These are phyloP conservation scores for Ceyx cyanopectus DNA, from an alignment of 2,113 vertebrate genomes.

Conservation along the genomic window DNA sequence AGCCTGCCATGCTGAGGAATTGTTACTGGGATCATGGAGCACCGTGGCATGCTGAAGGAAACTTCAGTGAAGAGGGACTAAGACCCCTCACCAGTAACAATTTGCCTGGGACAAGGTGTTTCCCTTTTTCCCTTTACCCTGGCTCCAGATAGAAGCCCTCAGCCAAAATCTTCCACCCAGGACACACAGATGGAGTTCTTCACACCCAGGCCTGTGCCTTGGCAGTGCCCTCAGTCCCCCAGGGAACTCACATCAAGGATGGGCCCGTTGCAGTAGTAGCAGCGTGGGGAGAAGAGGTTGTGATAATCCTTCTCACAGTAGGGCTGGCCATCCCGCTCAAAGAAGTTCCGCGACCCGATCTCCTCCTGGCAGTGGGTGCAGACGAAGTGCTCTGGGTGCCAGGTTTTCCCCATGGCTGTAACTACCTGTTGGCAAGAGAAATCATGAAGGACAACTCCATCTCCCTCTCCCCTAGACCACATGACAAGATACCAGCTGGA, in stretches of 20 bases:
- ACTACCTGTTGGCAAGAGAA: constrained; percentile 83
- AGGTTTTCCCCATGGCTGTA: constrained; percentile 97
- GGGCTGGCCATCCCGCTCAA: constrained; percentile 95
- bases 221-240: neutral
- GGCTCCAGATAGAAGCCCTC: neutral
- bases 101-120: neutral
- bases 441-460: constrained; percentile 19
- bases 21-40: neutral
- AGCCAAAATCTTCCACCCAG: neutral
- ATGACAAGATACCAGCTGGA: constrained; percentile 50
- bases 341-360: constrained; percentile 98
- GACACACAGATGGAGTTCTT: neutral
- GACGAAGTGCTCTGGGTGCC: constrained; percentile 99
- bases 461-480: neutral
- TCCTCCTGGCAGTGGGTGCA: constrained; percentile 99
- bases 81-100: neutral
- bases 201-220: neutral
- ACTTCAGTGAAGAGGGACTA: neutral
- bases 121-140: neutral
- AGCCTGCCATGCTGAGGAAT: neutral
- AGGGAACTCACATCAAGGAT: constrained; percentile 92
- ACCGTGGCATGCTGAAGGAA: neutral
- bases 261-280: constrained; percentile 97
- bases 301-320: constrained; percentile 99
- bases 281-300: constrained; percentile 95